phyloP scores from a whole-genome alignment of 2,888 invertebrate genomes.

The Ceramica pisi region DNA sequence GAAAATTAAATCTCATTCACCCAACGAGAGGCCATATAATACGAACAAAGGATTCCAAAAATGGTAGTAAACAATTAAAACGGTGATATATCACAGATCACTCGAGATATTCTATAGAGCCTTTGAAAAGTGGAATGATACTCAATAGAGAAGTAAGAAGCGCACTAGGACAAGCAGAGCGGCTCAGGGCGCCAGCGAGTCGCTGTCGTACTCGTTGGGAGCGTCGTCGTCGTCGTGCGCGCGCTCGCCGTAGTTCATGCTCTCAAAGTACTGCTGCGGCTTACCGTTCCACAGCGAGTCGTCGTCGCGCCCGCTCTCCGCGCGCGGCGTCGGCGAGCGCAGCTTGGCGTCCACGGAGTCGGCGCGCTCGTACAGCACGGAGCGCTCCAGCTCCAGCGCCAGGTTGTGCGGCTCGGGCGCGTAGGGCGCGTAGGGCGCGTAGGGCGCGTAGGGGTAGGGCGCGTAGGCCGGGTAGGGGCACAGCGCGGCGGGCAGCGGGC shows the following conservation, averaged over 20 bases:
- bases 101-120: slow-evolving; percentile 67
- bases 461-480: slow-evolving; percentile 70
- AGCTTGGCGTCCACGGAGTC: slow-evolving; percentile 67
- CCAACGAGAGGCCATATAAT: slow-evolving; percentile 54
- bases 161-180: slow-evolving; percentile 14
- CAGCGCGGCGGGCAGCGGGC: slow-evolving; percentile 76
- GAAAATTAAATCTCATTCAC: slow-evolving; percentile 53
- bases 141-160: slow-evolving; percentile 44
- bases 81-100: slow-evolving; percentile 79
- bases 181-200: slow-evolving; percentile 78
- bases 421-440: slow-evolving; percentile 45
- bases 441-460: slow-evolving; percentile 30
- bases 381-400: slow-evolving; percentile 73
- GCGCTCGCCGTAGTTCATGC: slow-evolving; percentile 89
- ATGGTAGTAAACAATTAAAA: slow-evolving; percentile 58
- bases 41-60: slow-evolving; percentile 53
- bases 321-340: slow-evolving; percentile 52
- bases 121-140: slow-evolving; percentile 69
- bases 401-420: slow-evolving; percentile 68
- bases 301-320: slow-evolving; percentile 80
- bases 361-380: slow-evolving; percentile 67
- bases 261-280: slow-evolving; percentile 92
- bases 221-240: slow-evolving; percentile 67
- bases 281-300: slow-evolving; percentile 91
- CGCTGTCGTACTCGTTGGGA: slow-evolving; percentile 77